These are phyloP conservation scores for Bucco capensis DNA, from an alignment of 2,113 vertebrate species.

Conservation along the genomic window DNA sequence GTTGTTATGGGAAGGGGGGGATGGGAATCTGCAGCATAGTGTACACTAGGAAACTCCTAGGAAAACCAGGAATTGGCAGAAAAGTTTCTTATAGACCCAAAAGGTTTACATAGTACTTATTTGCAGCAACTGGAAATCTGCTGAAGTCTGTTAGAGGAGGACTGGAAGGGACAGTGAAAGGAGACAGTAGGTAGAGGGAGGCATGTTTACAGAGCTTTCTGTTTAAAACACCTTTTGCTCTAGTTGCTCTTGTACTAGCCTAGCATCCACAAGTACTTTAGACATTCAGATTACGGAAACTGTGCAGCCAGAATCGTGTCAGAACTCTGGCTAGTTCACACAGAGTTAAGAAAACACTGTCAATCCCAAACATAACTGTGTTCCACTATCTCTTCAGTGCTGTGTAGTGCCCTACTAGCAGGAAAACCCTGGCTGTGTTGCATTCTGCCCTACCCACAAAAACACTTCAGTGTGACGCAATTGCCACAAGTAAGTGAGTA, in stretches of 20 bases:
- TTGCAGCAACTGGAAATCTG: not conserved
- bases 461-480: not conserved
- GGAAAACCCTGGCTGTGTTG: not conserved
- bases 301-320: not conserved
- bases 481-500: not conserved
- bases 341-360: fast-evolving
- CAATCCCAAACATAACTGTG: not conserved
- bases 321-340: not conserved
- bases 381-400: not conserved
- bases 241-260: not conserved
- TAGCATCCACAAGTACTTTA: not conserved
- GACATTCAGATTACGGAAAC: not conserved
- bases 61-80: not conserved
- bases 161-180: not conserved
- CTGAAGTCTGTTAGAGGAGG: not conserved
- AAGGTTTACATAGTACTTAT: not conserved
- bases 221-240: not conserved
- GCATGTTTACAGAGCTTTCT: not conserved
- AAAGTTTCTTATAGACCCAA: not conserved
- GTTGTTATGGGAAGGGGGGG: fast-evolving
- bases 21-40: not conserved
- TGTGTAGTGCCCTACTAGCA: not conserved
- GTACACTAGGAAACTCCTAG: not conserved
- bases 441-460: not conserved
- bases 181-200: not conserved